A percentile compares a stretch with the other conserved stretches of the same genome.
Conservation (phyloP, 1,140 invertebrate genomes). For the Platyscapa corneri region DNA sequence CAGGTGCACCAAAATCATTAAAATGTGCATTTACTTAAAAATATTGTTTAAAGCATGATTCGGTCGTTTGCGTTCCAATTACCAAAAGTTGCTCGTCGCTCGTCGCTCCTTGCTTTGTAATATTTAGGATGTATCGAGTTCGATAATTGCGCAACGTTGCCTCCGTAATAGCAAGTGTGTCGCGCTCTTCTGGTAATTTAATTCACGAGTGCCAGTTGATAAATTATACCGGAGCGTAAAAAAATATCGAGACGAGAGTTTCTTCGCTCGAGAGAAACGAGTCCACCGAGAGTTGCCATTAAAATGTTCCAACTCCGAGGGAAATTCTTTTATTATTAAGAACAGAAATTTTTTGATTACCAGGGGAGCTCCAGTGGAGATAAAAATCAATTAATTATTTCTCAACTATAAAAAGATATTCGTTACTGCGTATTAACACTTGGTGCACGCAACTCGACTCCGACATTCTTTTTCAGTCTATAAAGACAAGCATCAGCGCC, state of each 20-base stretch:
- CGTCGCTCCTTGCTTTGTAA: not conserved
- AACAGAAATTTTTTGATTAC: no score
- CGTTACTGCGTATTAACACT: not conserved
- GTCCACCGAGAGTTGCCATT: no score
- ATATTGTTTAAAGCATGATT: slow-evolving; percentile 3
- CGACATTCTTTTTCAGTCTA: not conserved
- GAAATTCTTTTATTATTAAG: no score
- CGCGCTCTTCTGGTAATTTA: no score
- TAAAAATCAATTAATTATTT: not conserved
- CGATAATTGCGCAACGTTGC: not conserved
- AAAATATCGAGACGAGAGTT: no score
- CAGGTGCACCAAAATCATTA: slow-evolving; percentile 10
- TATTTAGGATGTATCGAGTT: not conserved
- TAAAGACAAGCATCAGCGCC: not conserved
- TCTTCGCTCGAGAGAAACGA: no score
- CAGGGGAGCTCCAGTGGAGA: no score
- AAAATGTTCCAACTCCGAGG: no score
- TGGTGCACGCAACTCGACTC: not conserved
- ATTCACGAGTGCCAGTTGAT: no score
- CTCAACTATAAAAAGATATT: not conserved
- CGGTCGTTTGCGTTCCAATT: not conserved
- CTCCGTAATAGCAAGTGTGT: no score
- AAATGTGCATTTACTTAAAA: not conserved
- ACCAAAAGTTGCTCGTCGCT: not conserved
- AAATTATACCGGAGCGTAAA: no score